Percentiles rank a stretch among this genome's conserved stretches.
Evolutionary conservation across 2,113 vertebrate genomes (phyloP).

Genomic region (Tachycineta bicolor): DNA sequence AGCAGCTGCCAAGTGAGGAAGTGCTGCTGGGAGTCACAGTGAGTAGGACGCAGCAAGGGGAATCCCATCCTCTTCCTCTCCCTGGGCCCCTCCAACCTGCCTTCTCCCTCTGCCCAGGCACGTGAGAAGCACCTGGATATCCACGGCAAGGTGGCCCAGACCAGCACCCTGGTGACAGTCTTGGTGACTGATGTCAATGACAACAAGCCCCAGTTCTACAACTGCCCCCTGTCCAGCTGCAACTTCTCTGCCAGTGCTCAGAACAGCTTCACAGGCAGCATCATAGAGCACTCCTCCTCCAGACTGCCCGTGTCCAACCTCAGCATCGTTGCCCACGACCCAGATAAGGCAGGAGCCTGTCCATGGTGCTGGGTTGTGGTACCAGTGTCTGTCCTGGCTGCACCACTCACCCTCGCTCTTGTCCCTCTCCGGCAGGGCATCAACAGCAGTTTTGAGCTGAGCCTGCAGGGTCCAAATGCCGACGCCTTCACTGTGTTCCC

Average conservation of each 20-base stretch:
- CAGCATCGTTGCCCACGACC: conserved; percentile 80
- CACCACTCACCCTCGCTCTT: not conserved
- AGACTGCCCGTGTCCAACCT: conserved; percentile 73
- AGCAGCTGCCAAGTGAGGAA: conserved; percentile 68
- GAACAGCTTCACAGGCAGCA: conserved; percentile 71
- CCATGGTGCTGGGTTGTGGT: no score
- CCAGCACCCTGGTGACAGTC: conserved; percentile 72
- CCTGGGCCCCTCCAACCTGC: not conserved
- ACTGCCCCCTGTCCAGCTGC: conserved; percentile 74
- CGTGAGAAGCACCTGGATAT: conserved; percentile 57
- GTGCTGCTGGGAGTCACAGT: conserved; percentile 82
- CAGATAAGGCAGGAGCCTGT: conserved; percentile 78
- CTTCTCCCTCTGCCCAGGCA: conserved; percentile 57
- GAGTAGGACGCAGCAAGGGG: conserved; percentile 23
- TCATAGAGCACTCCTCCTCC: conserved; percentile 80
- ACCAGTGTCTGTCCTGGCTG: not conserved
- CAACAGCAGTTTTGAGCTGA: conserved; percentile 76
- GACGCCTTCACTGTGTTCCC: conserved; percentile 82
- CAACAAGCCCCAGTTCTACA: conserved; percentile 85
- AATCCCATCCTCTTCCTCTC: not conserved
- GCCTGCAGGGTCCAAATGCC: conserved; percentile 70
- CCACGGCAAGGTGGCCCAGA: conserved; percentile 1
- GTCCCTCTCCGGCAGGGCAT: conserved; percentile 59
- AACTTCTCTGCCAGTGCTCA: conserved; percentile 22
- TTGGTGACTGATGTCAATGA: conserved; percentile 85